Percentiles rank a stretch among this genome's conserved stretches.
These are phyloP conservation scores for Oscheius myriophilus DNA, from an alignment of 2,888 invertebrate species.

Conservation along the genomic window DNA sequence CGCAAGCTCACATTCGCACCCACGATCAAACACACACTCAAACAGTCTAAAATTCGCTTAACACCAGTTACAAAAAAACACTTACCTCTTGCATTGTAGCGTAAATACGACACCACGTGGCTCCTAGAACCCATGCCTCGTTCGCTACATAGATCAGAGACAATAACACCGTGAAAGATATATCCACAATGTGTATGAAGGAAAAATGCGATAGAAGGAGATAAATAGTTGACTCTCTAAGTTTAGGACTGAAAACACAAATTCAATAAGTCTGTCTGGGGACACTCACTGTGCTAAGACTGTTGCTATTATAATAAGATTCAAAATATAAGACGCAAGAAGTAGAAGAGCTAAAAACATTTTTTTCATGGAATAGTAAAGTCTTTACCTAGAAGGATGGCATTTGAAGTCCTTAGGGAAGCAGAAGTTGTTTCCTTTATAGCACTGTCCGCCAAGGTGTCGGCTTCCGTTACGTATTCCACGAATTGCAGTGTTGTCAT, in stretches of 20 bases:
- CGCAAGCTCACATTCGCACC: too few species aligned
- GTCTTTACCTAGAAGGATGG: constrained; percentile 42
- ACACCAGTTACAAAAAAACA: not conserved
- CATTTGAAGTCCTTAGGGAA: constrained; percentile 50
- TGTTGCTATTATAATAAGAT: constrained; percentile 56
- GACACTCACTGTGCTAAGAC: constrained; percentile 57
- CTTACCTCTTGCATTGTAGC: constrained; percentile 64
- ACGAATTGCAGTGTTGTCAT: constrained; percentile 23
- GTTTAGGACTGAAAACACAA: constrained; percentile 28
- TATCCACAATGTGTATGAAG: constrained; percentile 40
- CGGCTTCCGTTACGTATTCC: constrained; percentile 58
- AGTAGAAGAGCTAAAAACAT: constrained; percentile 49
- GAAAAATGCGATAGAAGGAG: constrained; percentile 41
- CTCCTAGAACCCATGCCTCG: constrained; percentile 61
- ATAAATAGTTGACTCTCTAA: constrained; percentile 26
- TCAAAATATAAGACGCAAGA: constrained; percentile 56
- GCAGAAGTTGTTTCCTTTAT: constrained; percentile 55
- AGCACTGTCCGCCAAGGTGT: constrained; percentile 61
- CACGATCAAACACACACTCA: too few species aligned
- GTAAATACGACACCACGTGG: constrained; percentile 56
- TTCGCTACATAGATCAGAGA: constrained; percentile 61
- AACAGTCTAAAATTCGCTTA: too few species aligned
- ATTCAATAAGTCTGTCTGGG: not conserved
- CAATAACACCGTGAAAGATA: constrained; percentile 55
- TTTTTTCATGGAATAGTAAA: not conserved